Percentiles rank a stretch among this genome's conserved stretches.
phyloP scores from a whole-genome alignment of 2,888 invertebrate genomes.

The Odontomyia ornata region DNA sequence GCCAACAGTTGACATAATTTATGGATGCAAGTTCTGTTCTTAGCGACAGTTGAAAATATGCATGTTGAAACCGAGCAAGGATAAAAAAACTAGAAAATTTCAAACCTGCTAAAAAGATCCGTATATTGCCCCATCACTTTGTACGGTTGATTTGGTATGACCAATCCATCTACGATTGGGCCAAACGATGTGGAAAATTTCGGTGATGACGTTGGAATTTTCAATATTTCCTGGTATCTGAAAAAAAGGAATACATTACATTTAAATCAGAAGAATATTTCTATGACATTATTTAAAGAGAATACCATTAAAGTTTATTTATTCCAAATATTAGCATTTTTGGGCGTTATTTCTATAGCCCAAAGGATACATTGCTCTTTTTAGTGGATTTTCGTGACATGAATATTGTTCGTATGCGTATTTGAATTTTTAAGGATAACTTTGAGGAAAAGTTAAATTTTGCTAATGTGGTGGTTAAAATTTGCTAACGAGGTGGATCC shows the following conservation, averaged over 20 bases:
- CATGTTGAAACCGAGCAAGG: background rate
- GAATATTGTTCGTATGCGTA: too few species aligned
- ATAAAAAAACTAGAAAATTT: background rate
- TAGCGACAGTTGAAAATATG: background rate
- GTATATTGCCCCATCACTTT: conserved; percentile 79
- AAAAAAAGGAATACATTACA: too few species aligned
- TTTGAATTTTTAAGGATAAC: too few species aligned
- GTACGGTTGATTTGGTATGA: conserved; percentile 82
- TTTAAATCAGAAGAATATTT: background rate
- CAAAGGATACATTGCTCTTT: too few species aligned
- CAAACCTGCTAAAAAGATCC: conserved; percentile 77
- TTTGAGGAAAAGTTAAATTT: too few species aligned
- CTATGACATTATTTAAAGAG: background rate
- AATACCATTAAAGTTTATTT: background rate
- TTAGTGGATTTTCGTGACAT: too few species aligned
- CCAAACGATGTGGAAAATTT: conserved; percentile 87
- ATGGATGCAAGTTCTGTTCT: background rate
- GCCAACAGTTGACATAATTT: background rate
- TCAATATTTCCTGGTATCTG: conserved; percentile 76
- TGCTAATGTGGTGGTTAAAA: too few species aligned
- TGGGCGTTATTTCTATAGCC: background rate
- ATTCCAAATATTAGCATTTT: too few species aligned
- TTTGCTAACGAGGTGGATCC: too few species aligned
- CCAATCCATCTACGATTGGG: conserved; percentile 86
- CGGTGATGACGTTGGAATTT: conserved; percentile 71